Conservation (phyloP, 2,888 invertebrate genomes). For the Epicampocera succincta region DNA sequence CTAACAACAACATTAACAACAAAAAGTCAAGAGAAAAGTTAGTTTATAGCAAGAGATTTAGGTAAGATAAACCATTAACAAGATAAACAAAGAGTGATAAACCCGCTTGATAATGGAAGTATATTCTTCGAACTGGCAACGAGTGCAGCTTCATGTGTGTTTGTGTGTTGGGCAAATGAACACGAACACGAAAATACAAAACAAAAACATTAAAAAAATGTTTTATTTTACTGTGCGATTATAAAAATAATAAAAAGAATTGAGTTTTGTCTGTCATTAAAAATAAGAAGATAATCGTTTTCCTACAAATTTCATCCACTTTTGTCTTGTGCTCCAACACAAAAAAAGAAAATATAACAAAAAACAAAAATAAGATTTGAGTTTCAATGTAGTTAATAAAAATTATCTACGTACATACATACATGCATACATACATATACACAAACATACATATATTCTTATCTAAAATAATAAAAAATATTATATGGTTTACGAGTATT, state of each 20-base stretch:
- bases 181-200: not conserved
- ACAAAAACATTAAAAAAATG: not conserved
- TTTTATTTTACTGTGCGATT: not conserved
- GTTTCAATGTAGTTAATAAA: too few species aligned
- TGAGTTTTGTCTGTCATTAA: not conserved
- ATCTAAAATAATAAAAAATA: too few species aligned
- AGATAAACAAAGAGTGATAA: not conserved
- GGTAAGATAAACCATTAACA: constrained; percentile 50
- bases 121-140: not conserved
- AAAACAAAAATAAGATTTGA: too few species aligned
- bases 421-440: too few species aligned
- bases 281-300: not conserved
- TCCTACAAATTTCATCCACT: not conserved
- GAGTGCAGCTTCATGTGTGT: too few species aligned
- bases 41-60: constrained; percentile 50
- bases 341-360: too few species aligned
- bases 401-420: too few species aligned
- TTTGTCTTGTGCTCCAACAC: not conserved
- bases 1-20: constrained; percentile 28
- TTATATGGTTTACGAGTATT: too few species aligned
- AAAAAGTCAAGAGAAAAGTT: constrained; percentile 24
- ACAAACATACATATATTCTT: too few species aligned
- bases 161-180: not conserved
- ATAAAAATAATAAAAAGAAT: not conserved
- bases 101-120: not conserved